Percentiles rank a stretch among this genome's conserved stretches.
Evolutionary conservation across 2,797 vertebrate genomes (phyloP).

Genomic region (Nasua narica): DNA sequence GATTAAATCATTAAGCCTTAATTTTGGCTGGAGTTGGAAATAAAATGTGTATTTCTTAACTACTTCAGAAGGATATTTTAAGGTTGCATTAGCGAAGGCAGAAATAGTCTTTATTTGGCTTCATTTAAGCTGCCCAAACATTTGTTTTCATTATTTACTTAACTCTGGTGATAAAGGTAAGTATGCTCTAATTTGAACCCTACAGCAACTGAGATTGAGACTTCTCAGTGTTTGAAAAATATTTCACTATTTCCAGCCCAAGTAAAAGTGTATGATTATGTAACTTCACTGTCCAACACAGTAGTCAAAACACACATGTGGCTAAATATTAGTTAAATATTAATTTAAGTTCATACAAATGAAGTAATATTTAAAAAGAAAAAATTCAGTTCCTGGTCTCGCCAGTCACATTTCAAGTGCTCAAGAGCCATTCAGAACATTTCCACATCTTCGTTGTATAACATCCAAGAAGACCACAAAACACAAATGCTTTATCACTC

Average conservation of each 20-base stretch:
- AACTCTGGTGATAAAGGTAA: not conserved
- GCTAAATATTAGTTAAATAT: conserved; percentile 1
- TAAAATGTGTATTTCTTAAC: not conserved
- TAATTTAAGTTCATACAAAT: not conserved
- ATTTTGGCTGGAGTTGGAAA: not conserved
- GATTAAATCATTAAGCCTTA: not conserved
- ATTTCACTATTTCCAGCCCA: not conserved
- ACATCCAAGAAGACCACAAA: not conserved
- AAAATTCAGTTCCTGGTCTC: not conserved
- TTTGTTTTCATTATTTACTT: not conserved
- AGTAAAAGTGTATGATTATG: not conserved
- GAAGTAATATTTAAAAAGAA: not conserved
- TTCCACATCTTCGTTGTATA: not conserved
- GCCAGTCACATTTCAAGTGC: not conserved
- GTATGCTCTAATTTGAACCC: not conserved
- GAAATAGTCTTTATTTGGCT: not conserved
- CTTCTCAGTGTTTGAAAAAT: not conserved
- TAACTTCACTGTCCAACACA: not conserved
- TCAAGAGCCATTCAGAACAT: not conserved
- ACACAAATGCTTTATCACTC: not conserved
- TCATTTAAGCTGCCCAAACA: not conserved
- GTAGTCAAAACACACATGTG: not conserved
- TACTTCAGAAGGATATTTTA: not conserved
- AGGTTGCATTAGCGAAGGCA: not conserved
- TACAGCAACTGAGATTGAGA: not conserved